A percentile compares a stretch with the other conserved stretches of the same genome.
Evolutionary conservation across 2,888 invertebrate species (phyloP).

Genomic region (Theodoxus fluviatilis): DNA sequence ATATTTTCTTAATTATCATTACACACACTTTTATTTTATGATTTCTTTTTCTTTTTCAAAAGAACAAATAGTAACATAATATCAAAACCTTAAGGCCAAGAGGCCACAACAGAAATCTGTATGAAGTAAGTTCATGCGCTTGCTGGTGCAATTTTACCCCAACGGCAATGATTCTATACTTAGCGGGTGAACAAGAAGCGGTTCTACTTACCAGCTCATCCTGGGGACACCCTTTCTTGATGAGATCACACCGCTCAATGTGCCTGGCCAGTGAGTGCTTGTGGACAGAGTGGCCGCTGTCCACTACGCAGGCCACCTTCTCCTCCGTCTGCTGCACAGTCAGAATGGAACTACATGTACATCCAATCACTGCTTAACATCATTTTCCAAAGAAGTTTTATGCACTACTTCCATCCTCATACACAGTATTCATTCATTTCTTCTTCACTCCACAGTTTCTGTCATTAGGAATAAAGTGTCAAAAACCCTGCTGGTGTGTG

Average conservation of each 20-base stretch:
- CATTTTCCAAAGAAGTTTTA: background rate
- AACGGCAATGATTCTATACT: no score
- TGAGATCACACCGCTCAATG: conserved; percentile 37
- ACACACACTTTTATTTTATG: no score
- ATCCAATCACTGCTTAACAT: no score
- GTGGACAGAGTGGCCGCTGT: conserved; percentile 42
- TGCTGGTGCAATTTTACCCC: background rate
- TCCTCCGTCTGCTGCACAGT: conserved; percentile 39
- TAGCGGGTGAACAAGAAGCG: background rate
- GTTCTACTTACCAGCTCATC: conserved; percentile 35
- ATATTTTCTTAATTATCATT: no score
- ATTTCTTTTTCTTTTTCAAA: no score
- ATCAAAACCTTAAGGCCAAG: background rate
- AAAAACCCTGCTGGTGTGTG: no score
- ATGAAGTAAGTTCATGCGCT: no score
- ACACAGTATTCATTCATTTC: background rate
- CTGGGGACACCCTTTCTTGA: conserved; percentile 40
- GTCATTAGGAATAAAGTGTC: background rate
- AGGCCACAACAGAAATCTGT: background rate
- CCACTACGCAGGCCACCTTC: conserved; percentile 39
- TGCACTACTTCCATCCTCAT: background rate
- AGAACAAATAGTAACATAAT: background rate
- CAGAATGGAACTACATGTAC: no score
- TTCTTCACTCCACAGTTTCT: background rate
- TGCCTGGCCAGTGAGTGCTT: conserved; percentile 42